Conservation (phyloP, 2,113 vertebrate species). For the Solenodon paradoxus region DNA sequence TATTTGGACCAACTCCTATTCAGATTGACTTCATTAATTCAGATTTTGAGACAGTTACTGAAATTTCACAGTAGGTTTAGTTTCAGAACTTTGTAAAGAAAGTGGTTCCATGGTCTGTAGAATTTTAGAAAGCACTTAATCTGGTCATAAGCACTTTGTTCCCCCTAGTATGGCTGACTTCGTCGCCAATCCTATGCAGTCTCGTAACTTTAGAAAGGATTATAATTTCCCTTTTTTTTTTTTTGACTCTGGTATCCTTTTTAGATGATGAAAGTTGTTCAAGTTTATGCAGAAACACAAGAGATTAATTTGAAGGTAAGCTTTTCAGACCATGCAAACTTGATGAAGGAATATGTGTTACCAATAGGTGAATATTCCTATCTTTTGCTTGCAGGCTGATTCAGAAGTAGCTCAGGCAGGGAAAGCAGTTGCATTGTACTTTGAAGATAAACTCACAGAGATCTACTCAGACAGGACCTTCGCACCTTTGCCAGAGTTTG, state of each 20-base stretch:
- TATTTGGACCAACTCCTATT: conserved; percentile 18
- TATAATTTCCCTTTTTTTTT: conserved; percentile 89
- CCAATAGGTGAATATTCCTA: conserved; percentile 85
- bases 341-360: conserved; percentile 91
- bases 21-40: conserved; percentile 26
- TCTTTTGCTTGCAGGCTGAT: conserved; percentile 91
- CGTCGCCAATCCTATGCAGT: conserved; percentile 83
- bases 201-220: conserved; percentile 87
- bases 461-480: conserved; percentile 96
- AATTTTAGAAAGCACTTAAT: conserved; percentile 78
- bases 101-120: conserved; percentile 69
- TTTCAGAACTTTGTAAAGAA: conserved; percentile 73
- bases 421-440: conserved; percentile 93
- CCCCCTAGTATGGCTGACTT: conserved; percentile 82
- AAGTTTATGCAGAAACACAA: conserved; percentile 99
- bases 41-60: conserved; percentile 29
- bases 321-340: conserved; percentile 91
- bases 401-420: conserved; percentile 98
- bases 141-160: conserved; percentile 79
- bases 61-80: conserved; percentile 49
- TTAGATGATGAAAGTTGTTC: conserved; percentile 99
- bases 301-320: conserved; percentile 99
- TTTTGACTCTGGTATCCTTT: conserved; percentile 98
- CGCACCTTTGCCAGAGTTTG: conserved; percentile 89
- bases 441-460: conserved; percentile 95